These are phyloP conservation scores for Heliconius hewitsoni DNA, from an alignment of 1,140 invertebrate genomes.

Conservation along the genomic window DNA sequence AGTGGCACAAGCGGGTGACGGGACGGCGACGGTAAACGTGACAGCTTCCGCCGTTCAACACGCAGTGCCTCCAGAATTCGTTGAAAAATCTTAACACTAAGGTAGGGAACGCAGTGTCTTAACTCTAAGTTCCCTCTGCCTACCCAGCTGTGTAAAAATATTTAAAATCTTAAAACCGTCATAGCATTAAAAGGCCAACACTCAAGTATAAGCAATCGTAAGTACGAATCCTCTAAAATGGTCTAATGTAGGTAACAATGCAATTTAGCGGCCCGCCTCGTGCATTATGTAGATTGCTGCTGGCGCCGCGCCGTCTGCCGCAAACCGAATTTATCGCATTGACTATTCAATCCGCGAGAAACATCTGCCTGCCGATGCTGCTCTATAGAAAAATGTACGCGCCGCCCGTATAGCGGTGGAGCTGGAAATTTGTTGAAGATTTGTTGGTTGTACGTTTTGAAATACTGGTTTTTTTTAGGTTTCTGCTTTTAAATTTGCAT, in stretches of 20 bases:
- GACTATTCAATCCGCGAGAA: conserved; percentile 66
- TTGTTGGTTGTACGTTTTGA: background rate
- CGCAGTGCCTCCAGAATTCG: too few relatives aligned
- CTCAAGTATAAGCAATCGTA: conserved; percentile 16
- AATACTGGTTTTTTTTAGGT: too few relatives aligned
- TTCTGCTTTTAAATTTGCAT: too few relatives aligned
- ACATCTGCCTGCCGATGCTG: conserved; percentile 61
- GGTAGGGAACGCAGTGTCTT: too few relatives aligned
- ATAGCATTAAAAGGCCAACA: background rate
- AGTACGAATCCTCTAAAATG: conserved; percentile 17
- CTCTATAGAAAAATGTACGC: conserved; percentile 63
- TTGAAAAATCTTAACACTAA: too few relatives aligned
- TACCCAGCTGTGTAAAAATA: too few relatives aligned
- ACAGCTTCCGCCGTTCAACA: too few relatives aligned
- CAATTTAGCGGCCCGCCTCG: conserved; percentile 58
- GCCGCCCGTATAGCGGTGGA: conserved; percentile 28
- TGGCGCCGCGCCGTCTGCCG: conserved; percentile 53
- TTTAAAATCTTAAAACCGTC: background rate
- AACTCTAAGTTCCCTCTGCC: too few relatives aligned
- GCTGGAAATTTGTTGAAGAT: conserved; percentile 37
- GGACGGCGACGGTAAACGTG: too few relatives aligned
- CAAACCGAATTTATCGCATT: conserved; percentile 75
- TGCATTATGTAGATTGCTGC: conserved; percentile 75
- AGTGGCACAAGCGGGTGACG: too few relatives aligned
- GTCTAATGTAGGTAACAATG: conserved; percentile 56